Conservation (phyloP, 2,888 invertebrate genomes). For the Phasia obesa region DNA sequence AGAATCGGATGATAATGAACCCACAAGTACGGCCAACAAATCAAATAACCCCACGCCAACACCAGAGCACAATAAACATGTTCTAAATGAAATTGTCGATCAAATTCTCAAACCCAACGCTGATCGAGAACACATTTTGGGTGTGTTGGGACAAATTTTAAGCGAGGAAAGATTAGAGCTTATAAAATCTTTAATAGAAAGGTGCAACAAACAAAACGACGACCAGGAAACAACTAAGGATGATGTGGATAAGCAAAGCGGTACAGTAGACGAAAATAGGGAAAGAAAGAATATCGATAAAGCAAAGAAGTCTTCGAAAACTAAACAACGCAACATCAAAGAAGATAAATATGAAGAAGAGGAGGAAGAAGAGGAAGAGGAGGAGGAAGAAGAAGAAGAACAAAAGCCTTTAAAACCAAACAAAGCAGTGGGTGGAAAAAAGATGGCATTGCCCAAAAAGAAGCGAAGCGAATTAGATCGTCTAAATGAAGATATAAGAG, state of each 20-base stretch:
- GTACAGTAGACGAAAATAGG: background rate
- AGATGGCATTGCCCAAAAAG: constrained; percentile 21
- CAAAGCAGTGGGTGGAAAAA: constrained; percentile 9
- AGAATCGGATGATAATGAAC: constrained; percentile 67
- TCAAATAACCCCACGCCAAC: constrained; percentile 55
- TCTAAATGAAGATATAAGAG: constrained; percentile 86
- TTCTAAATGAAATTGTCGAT: constrained; percentile 74
- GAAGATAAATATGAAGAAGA: constrained; percentile 34
- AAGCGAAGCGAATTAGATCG: constrained; percentile 84
- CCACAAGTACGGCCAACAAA: constrained; percentile 71
- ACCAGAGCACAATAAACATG: constrained; percentile 70
- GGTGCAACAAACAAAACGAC: constrained; percentile 57
- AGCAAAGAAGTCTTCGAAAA: background rate
- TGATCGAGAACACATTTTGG: constrained; percentile 73
- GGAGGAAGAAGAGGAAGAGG: background rate
- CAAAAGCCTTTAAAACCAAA: constrained; percentile 1
- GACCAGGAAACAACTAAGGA: background rate
- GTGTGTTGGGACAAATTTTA: constrained; percentile 75
- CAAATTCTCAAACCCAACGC: constrained; percentile 75
- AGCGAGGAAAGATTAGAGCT: constrained; percentile 75
- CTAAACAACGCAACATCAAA: constrained; percentile 42
- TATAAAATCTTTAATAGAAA: constrained; percentile 74
- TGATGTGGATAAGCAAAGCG: constrained; percentile 14
- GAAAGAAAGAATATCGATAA: background rate
- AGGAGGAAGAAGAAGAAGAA: background rate